Evolutionary conservation across 1,140 invertebrate species (phyloP), one percentile per base, ranked within the genome.

Genomic region (Caenorhabditis inopinata): DNA sequence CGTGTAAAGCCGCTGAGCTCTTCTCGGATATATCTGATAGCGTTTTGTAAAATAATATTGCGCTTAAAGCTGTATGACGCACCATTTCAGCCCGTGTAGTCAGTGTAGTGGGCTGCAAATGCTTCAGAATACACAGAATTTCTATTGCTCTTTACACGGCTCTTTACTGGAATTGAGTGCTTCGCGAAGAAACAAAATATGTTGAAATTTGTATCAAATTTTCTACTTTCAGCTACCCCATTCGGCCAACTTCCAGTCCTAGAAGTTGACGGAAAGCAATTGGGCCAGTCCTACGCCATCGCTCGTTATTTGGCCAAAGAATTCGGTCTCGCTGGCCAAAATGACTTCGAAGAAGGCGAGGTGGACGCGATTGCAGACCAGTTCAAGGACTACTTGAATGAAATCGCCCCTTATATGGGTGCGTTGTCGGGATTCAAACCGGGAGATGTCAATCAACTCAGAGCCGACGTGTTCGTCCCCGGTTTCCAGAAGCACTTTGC

Each of bases 211-310:
- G 5, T 14, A 5, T 42, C 38, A 42, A 42, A 42, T 42, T 42
- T 42, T 14, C 5, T 45, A 48, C 21, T 53, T 78, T 12, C 35
- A 78, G 76, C 9, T 14, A 82, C 73, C 18, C 83, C 83, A 29
- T 84, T 84, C 74, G 83, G 83, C 3, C 78, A 84, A 38, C 47
- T 84, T 12, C 83, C 83, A 25, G 51, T 84, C 5, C 53, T 84
- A 7, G 83, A 84, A 62, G 80, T 84, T 18, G 83, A 84, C 58
- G 83, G 83, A 46, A 85, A 84, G 27, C 45, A 27, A 46, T 51
- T 84, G 9, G 73, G 68, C 16, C 83, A 84, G 74, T 82, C 83
- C 2, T 47, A 74, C 21, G 83, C 83, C 35, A 84, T 84, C 38
- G 76, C 79, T 48, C 78, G 79, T 18, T 84, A 84, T n/a, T 42